Evolutionary conservation across 2,888 invertebrate genomes (phyloP), one percentile per base, ranked within the genome.

Genomic region (Perdita meconis): DNA sequence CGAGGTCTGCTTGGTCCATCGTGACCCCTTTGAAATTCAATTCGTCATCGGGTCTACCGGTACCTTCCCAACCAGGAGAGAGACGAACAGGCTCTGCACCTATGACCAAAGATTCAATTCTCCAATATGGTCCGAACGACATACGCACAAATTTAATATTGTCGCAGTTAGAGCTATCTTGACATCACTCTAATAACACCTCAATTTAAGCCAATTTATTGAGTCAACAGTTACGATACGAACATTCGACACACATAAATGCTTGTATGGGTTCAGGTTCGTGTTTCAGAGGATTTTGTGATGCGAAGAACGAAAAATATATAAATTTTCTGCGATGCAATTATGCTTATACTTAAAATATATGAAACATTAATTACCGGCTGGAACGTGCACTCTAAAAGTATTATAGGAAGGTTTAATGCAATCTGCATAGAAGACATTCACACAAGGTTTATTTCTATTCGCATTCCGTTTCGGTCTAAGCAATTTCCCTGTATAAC

Each of bases 61-160:
- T 95, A 77, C 96, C 97, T 93, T 97, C 97, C 97, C 97, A 97
- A 69, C 97, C 97, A 12, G 97, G 97, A 65, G 97, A 97, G 79
- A 97, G 93, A 85, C 95, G 95, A 79, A 97, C 97, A 59, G 97
- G 97, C 93, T 96, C 96, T 85, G 94, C 93, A 84, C 94, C 93
- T 83, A 95, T 6, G 66, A 80, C 26, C 6, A 47, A 38, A 78
- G 19, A 55, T 42, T 2, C 13, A 42, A 0, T 10, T 50, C 16
- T 24, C 3, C 22, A 63, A 13, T 60, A 51, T 38, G 12, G 44
- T 40, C 51, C 40, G 6, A 22, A 22, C 6, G n/a, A 1, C 0
- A n/a, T 4, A 10, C 8, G 10, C 1, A n/a, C 1, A n/a, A 38
- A 55, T 61, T 34, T 36, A 72, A 67, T 47, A 30, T 40, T 51